Percentiles rank a stretch among this genome's conserved stretches.
phyloP scores from a whole-genome alignment of 2,797 vertebrate species.

The Scomberomorus guttatus region DNA sequence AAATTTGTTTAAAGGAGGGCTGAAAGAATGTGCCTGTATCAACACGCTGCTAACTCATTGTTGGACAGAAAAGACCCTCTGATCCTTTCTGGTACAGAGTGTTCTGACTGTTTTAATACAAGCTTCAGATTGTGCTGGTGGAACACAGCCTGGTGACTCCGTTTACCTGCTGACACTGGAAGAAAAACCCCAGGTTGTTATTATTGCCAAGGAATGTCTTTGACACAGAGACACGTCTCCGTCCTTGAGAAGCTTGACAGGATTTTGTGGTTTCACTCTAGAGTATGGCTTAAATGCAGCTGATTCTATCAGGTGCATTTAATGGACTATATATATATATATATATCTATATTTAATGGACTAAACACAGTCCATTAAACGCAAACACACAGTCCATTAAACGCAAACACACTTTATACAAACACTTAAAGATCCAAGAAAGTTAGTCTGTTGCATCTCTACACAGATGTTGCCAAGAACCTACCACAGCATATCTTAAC shows the following conservation, averaged over 20 bases:
- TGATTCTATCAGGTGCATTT: conserved; percentile 15
- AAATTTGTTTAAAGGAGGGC: conserved; percentile 23
- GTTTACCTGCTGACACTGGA: conserved; percentile 2
- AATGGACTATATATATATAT: too few species aligned
- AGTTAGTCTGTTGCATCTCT: conserved; percentile 14
- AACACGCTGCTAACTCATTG: conserved; percentile 49
- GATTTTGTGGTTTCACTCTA: conserved; percentile 28
- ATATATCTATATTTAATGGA: too few species aligned
- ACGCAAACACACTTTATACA: conserved; percentile 48
- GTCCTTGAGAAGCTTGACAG: conserved; percentile 26
- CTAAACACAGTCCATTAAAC: conserved; percentile 28
- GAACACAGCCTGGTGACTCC: conserved; percentile 20
- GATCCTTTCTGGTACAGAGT: conserved; percentile 12
- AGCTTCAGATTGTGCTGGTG: neutral
- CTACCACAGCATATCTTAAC: conserved; percentile 37
- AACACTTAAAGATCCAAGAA: conserved; percentile 23
- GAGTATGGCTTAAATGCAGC: conserved; percentile 1
- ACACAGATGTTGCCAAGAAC: conserved; percentile 46
- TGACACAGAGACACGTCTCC: conserved; percentile 39
- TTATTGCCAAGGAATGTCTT: conserved; percentile 39
- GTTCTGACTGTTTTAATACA: neutral
- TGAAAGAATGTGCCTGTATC: conserved; percentile 67
- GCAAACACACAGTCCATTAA: too few species aligned
- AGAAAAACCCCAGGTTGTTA: neutral
- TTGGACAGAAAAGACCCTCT: conserved; percentile 9